Evolutionary conservation across 2,113 vertebrate species (phyloP).

Genomic region (Zosterops japonicus): DNA sequence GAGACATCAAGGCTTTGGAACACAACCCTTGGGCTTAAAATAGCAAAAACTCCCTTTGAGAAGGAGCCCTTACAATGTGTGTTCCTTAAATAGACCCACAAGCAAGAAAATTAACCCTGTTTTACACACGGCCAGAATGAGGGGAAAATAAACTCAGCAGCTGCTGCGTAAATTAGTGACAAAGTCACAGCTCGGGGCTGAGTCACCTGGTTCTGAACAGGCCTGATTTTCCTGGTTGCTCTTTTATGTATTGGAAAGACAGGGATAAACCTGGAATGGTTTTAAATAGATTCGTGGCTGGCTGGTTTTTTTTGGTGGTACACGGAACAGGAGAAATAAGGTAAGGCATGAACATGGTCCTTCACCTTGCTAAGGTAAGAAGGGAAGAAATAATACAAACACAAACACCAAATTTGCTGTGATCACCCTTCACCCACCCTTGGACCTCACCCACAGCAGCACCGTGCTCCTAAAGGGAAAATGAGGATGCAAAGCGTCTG

Average conservation of each 20-base stretch:
- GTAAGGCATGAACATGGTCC: fast-evolving
- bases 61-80: neutral
- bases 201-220: neutral
- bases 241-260: neutral
- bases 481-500: neutral
- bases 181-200: neutral
- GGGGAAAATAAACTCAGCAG: neutral
- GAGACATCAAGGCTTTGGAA: neutral
- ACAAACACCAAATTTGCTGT: neutral
- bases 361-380: neutral
- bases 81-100: neutral
- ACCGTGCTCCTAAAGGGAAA: neutral
- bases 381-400: neutral
- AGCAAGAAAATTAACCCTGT: neutral
- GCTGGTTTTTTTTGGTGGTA: neutral
- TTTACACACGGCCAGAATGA: neutral
- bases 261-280: neutral
- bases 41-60: neutral
- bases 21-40: neutral
- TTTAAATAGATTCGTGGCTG: neutral
- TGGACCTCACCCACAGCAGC: neutral
- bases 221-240: neutral
- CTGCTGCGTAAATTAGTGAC: neutral
- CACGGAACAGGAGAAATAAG: neutral
- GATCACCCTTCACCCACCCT: neutral